Evolutionary conservation across 2,888 invertebrate species (phyloP).

Genomic region (Xestia sexstrigata): DNA sequence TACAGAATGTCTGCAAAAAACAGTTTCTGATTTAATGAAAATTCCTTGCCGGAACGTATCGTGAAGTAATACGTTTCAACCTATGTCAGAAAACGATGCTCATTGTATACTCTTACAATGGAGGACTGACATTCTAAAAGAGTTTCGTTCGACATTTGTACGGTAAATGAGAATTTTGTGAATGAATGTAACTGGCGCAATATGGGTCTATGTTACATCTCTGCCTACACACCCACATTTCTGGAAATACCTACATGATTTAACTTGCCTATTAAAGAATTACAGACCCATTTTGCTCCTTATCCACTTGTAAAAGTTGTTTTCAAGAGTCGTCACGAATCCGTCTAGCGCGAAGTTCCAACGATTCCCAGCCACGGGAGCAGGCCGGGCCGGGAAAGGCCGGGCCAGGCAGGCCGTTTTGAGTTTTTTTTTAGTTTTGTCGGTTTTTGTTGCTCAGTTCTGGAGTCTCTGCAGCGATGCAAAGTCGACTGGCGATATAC

Average conservation of each 20-base stretch:
- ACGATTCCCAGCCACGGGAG: background rate
- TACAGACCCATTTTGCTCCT: background rate
- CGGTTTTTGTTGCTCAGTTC: too few relatives aligned
- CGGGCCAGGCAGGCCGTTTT: too few relatives aligned
- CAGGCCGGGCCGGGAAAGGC: too few relatives aligned
- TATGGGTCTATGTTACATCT: background rate
- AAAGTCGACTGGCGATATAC: too few relatives aligned
- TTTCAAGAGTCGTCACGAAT: background rate
- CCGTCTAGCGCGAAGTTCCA: background rate
- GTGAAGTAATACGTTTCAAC: slow-evolving; percentile 61
- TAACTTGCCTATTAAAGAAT: background rate
- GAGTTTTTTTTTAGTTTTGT: too few relatives aligned
- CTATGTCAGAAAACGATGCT: slow-evolving; percentile 59
- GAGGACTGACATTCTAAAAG: slow-evolving; percentile 25
- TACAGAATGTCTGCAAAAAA: slow-evolving; percentile 27
- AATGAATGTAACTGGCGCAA: background rate
- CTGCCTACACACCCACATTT: background rate
- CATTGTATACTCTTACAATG: slow-evolving; percentile 64
- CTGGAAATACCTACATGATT: background rate
- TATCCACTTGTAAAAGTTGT: background rate
- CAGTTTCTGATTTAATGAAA: slow-evolving; percentile 63
- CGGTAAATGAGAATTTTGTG: background rate
- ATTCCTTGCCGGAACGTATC: slow-evolving; percentile 61
- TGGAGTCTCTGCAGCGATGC: too few relatives aligned
- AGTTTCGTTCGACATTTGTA: slow-evolving; percentile 10